Percentiles rank a stretch among this genome's conserved stretches.
These are phyloP conservation scores for Microcebus griseorufus DNA, from an alignment of 2,113 vertebrate species.

Conservation along the genomic window DNA sequence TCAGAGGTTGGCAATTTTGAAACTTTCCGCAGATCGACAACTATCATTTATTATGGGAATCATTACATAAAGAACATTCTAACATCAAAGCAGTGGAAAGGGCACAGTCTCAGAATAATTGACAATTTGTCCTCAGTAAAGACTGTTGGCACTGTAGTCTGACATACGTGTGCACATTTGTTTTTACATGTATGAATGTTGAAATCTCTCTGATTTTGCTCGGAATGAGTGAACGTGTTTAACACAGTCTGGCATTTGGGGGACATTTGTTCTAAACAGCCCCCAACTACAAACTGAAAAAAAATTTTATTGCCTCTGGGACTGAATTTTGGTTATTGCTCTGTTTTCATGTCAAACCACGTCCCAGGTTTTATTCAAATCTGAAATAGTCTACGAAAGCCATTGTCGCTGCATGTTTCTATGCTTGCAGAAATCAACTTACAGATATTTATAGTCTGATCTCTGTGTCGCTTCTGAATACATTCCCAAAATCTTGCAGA, in stretches of 20 bases:
- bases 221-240: neutral
- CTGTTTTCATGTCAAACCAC: conserved; percentile 15
- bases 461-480: neutral
- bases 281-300: neutral
- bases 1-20: neutral
- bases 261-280: neutral
- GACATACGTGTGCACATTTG: neutral
- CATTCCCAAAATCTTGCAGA: neutral
- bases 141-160: neutral
- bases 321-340: neutral
- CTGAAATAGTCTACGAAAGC: neutral
- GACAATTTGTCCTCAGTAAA: neutral
- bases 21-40: neutral
- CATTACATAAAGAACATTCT: neutral
- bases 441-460: neutral
- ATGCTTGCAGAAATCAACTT: neutral
- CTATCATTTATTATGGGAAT: neutral
- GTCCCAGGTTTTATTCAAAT: neutral
- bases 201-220: neutral
- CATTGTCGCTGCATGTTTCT: neutral
- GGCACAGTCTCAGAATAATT: neutral
- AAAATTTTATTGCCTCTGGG: neutral
- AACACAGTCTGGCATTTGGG: neutral
- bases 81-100: neutral
- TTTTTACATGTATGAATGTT: neutral